These are phyloP conservation scores for Brachionichthys hirsutus DNA, from an alignment of 2,113 vertebrate genomes.

Conservation along the genomic window DNA sequence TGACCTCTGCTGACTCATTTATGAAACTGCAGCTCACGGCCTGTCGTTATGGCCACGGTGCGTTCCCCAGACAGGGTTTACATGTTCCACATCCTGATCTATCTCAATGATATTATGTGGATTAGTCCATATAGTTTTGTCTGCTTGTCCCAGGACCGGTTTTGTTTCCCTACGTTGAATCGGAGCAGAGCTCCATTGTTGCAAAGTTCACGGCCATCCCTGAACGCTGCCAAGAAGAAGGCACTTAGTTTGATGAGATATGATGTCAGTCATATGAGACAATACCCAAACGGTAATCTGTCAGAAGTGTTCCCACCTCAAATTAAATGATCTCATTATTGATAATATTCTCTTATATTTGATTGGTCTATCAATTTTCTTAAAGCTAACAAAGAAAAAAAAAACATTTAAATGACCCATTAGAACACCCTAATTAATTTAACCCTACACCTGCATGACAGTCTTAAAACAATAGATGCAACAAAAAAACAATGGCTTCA, in stretches of 20 bases:
- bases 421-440: too few species aligned
- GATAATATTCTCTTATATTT: too few species aligned
- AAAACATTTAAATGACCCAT: too few species aligned
- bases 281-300: too few species aligned
- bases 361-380: too few species aligned
- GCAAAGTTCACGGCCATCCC: constrained; percentile 4
- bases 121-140: constrained; percentile 8
- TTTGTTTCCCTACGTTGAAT: constrained; percentile 10
- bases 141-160: constrained; percentile 4
- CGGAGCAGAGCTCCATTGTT: neutral
- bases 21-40: constrained; percentile 40
- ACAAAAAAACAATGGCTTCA: too few species aligned
- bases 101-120: constrained; percentile 6
- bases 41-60: constrained; percentile 2
- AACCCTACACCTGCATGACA: too few species aligned
- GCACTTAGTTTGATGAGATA: neutral
- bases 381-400: too few species aligned
- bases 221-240: neutral
- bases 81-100: constrained; percentile 7
- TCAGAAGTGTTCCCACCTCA: too few species aligned
- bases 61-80: neutral
- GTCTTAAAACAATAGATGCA: too few species aligned
- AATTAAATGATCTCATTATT: too few species aligned
- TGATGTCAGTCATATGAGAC: neutral
- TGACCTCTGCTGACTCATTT: constrained; percentile 64